These are phyloP conservation scores for Falco punctatus DNA, from an alignment of 2,113 vertebrate species.

Conservation along the genomic window DNA sequence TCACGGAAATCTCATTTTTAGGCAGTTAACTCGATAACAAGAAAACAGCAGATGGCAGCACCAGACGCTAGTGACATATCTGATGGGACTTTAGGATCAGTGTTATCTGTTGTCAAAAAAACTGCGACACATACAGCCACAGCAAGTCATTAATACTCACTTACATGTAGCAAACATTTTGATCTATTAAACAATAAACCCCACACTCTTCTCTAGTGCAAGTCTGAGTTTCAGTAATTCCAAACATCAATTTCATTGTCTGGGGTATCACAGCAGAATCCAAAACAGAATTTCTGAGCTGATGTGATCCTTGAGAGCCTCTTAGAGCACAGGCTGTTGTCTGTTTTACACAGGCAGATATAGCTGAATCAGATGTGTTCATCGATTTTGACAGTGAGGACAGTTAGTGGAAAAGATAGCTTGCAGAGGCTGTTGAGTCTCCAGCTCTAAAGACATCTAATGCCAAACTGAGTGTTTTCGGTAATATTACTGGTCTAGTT, in stretches of 20 bases:
- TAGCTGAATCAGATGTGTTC: background rate
- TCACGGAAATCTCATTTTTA: background rate
- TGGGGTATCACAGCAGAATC: background rate
- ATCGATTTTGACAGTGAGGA: background rate
- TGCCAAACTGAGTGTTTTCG: background rate
- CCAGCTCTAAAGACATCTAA: background rate
- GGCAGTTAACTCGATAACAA: conserved; percentile 18
- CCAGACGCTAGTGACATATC: background rate
- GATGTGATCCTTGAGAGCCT: background rate
- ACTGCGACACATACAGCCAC: background rate
- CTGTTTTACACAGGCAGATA: background rate
- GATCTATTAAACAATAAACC: background rate
- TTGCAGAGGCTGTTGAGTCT: background rate
- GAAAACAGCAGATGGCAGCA: conserved; percentile 78
- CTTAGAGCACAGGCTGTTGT: background rate
- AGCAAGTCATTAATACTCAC: background rate
- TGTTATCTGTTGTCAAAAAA: background rate
- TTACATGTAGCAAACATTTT: background rate
- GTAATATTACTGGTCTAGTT: background rate
- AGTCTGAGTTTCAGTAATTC: background rate
- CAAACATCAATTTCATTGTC: background rate
- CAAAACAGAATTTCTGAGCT: background rate
- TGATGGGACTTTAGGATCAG: background rate
- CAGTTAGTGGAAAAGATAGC: background rate
- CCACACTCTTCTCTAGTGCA: background rate